Evolutionary conservation across 2,113 vertebrate species (phyloP).

Genomic region (Ivindomyrus marchei): DNA sequence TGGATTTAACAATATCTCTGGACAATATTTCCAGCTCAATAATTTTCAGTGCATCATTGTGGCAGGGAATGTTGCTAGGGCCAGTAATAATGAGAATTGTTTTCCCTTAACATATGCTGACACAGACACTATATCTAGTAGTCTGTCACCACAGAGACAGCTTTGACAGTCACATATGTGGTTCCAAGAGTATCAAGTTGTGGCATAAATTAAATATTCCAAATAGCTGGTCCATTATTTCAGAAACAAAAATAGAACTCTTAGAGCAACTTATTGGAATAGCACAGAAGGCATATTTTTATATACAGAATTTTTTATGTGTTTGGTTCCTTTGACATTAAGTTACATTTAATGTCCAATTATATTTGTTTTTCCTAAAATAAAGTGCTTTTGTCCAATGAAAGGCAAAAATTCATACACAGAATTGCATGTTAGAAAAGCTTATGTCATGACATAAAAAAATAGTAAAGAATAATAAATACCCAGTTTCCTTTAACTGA

Average conservation of each 20-base stretch:
- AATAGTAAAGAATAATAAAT: too few species aligned
- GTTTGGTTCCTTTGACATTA: not conserved
- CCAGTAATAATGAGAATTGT: not conserved
- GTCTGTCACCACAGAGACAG: not conserved
- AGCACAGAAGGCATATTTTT: not conserved
- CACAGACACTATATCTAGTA: not conserved
- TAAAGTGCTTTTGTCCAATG: not conserved
- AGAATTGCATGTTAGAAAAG: not conserved
- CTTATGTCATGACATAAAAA: not conserved
- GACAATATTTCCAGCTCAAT: not conserved
- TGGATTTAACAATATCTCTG: not conserved
- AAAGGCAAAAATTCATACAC: not conserved
- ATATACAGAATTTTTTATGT: not conserved
- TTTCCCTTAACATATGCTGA: not conserved
- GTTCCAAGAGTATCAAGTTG: not conserved
- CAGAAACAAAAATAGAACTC: not conserved
- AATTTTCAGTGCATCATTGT: not conserved
- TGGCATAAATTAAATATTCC: not conserved
- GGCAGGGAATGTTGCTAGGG: not conserved
- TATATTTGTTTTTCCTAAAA: not conserved
- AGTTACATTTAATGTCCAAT: not conserved
- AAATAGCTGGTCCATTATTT: not conserved
- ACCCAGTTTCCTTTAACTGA: not conserved
- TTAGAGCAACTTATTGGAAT: not conserved
- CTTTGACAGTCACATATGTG: not conserved